Percentiles rank a stretch among this genome's conserved stretches.
Evolutionary conservation across 2,113 vertebrate genomes (phyloP).

Genomic region (Perca schrenkii): DNA sequence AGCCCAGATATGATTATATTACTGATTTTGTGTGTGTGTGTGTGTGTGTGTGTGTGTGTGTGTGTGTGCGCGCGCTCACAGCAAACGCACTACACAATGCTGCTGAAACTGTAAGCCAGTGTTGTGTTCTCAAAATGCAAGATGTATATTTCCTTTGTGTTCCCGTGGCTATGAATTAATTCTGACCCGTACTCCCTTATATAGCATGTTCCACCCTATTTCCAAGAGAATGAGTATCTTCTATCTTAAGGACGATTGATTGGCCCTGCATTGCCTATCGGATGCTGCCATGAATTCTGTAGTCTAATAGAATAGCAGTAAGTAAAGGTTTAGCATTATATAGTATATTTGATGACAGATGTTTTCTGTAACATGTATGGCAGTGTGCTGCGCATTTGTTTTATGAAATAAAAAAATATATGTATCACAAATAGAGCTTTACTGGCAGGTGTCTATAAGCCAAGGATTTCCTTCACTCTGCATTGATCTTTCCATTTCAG

Average conservation of each 20-base stretch:
- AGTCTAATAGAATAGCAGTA: background rate
- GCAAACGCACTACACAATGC: no score
- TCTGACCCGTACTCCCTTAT: background rate
- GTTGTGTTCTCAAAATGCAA: background rate
- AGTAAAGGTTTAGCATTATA: constrained; percentile 35
- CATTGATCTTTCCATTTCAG: constrained; percentile 64
- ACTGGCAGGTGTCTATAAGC: constrained; percentile 21
- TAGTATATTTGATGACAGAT: constrained; percentile 9
- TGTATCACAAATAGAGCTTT: constrained; percentile 15
- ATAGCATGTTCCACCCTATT: background rate
- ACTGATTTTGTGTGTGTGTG: no score
- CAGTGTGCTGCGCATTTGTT: constrained; percentile 15
- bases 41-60: background rate
- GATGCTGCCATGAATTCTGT: constrained; percentile 4
- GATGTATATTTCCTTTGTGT: constrained; percentile 4
- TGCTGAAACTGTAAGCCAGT: background rate
- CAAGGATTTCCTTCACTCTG: constrained; percentile 23
- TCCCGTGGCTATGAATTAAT: background rate
- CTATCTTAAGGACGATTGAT: constrained; percentile 14
- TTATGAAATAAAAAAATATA: constrained; percentile 43
- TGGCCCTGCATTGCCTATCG: background rate
- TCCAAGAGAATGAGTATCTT: background rate
- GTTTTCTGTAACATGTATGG: constrained; percentile 1
- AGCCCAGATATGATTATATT: no score
- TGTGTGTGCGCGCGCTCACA: no score